These are phyloP conservation scores for Sussaba pulchella DNA, from an alignment of 2,888 invertebrate genomes.

Conservation along the genomic window DNA sequence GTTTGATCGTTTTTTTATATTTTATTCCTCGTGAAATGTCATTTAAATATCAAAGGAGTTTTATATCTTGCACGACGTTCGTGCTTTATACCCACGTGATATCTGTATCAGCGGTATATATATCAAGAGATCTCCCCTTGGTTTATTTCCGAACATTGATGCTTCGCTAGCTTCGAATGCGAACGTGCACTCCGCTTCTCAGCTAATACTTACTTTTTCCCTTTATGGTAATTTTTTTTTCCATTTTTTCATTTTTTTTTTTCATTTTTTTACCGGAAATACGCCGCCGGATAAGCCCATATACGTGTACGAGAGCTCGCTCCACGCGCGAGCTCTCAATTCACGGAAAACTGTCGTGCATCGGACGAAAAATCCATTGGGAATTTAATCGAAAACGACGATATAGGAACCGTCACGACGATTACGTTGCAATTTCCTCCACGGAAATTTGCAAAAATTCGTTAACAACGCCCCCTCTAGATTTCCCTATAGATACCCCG, in stretches of 20 bases:
- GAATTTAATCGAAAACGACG: slow-evolving; percentile 44
- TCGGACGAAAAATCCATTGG: slow-evolving; percentile 11
- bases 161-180: slow-evolving; percentile 18
- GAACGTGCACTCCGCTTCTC: not conserved
- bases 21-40: slow-evolving; percentile 52
- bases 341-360: not conserved
- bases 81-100: slow-evolving; percentile 17
- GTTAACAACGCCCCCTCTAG: slow-evolving; percentile 9
- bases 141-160: slow-evolving; percentile 40
- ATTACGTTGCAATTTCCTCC: slow-evolving; percentile 51
- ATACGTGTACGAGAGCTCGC: not conserved
- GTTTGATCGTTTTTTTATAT: slow-evolving; percentile 32
- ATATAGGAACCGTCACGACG: not conserved
- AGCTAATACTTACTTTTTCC: slow-evolving; percentile 11
- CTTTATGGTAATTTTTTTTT: slow-evolving; percentile 28
- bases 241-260: slow-evolving; percentile 24
- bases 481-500: slow-evolving; percentile 26
- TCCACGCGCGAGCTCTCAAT: not conserved
- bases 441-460: slow-evolving; percentile 51
- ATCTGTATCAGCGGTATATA: not conserved
- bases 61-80: slow-evolving; percentile 14
- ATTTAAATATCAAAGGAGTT: slow-evolving; percentile 64
- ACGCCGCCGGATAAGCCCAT: not conserved
- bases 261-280: slow-evolving; percentile 17
- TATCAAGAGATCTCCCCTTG: slow-evolving; percentile 21